Conservation (phyloP, 2,113 vertebrate genomes). For the Turnix velox region DNA sequence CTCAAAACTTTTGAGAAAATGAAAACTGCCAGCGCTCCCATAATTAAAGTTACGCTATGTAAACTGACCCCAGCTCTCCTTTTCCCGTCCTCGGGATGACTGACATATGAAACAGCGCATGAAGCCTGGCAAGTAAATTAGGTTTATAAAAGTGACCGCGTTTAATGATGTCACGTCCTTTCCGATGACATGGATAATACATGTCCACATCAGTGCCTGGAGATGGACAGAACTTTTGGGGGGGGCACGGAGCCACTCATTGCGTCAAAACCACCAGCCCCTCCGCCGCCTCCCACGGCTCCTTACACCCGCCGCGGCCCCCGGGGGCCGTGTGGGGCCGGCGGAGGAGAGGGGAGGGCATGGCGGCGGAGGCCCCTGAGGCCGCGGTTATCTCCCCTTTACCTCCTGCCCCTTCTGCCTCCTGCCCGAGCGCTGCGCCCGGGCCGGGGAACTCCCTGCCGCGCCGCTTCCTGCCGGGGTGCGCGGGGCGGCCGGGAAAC, state of each 20-base stretch:
- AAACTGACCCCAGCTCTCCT: background rate
- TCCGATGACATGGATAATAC: background rate
- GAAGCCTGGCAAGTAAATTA: background rate
- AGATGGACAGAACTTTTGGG: rapidly evolving
- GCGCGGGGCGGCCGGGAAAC: background rate
- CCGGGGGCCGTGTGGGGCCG: too few species aligned
- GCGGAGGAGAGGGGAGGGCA: too few species aligned
- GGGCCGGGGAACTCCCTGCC: background rate
- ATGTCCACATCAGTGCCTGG: background rate
- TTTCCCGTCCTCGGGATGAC: background rate
- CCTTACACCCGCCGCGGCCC: background rate
- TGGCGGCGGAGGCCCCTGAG: background rate
- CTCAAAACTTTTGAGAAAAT: background rate
- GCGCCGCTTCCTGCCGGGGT: background rate
- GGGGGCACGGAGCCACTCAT: rapidly evolving
- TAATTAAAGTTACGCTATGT: background rate
- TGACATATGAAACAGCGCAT: background rate
- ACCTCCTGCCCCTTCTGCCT: background rate
- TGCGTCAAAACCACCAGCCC: background rate
- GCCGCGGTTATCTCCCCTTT: background rate
- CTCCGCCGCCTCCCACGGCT: too few species aligned
- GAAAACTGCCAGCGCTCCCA: background rate
- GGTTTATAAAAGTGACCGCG: background rate
- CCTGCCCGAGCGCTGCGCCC: background rate
- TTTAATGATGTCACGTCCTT: background rate